Percentiles rank a stretch among this genome's conserved stretches.
These are phyloP conservation scores for Callyntrura sp. DNA, from an alignment of 2,888 invertebrate species.

Conservation along the genomic window DNA sequence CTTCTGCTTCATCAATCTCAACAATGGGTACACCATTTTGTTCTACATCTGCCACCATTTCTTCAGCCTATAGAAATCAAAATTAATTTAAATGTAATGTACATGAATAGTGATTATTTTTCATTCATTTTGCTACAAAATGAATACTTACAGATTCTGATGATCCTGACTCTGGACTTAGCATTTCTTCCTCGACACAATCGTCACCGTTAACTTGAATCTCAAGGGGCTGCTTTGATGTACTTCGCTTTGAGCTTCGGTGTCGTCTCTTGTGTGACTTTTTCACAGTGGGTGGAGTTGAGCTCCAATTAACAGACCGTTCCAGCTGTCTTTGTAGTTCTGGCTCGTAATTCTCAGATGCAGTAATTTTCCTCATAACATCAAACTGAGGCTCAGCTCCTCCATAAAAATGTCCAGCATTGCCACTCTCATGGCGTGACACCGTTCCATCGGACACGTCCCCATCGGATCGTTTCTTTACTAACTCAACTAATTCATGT, in stretches of 20 bases:
- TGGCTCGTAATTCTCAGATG: conserved; percentile 80
- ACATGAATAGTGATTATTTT: too few relatives aligned
- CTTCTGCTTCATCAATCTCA: conserved; percentile 71
- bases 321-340: conserved; percentile 83
- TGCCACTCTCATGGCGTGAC: conserved; percentile 3
- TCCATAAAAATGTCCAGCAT: conserved; percentile 2
- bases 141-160: conserved; percentile 64
- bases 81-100: too few relatives aligned
- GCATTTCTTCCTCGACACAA: conserved; percentile 46
- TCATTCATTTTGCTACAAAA: not conserved
- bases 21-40: conserved; percentile 54
- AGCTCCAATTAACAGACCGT: conserved; percentile 81
- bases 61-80: conserved; percentile 49
- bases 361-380: conserved; percentile 78
- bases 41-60: conserved; percentile 31
- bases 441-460: conserved; percentile 26
- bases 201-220: conserved; percentile 29
- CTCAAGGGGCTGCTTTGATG: conserved; percentile 14
- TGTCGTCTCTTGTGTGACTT: conserved; percentile 73
- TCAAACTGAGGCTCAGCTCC: conserved; percentile 76
- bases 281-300: conserved; percentile 70
- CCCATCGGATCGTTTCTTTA: not conserved
- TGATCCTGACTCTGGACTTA: conserved; percentile 59
- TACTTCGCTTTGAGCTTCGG: conserved; percentile 61
- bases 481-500: conserved; percentile 55